Evolutionary conservation across 2,113 vertebrate genomes (phyloP).

Genomic region (Tachysurus fulvidraco): DNA sequence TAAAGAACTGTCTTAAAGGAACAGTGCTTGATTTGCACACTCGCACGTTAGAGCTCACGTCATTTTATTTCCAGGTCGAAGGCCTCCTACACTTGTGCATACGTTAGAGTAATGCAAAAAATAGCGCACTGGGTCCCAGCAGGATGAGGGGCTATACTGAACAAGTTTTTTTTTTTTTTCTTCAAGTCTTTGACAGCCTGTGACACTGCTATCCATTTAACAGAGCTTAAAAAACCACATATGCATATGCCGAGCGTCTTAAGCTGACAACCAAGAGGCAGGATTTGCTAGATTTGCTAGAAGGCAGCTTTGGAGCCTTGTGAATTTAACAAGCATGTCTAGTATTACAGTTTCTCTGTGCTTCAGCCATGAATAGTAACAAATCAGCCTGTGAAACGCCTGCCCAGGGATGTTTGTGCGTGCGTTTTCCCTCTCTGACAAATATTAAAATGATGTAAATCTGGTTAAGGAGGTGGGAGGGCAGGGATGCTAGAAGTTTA

Average conservation of each 20-base stretch:
- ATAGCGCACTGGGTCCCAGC: conserved; percentile 1
- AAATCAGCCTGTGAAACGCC: conserved; percentile 77
- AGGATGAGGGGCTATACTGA: conserved; percentile 38
- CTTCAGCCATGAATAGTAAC: conserved; percentile 77
- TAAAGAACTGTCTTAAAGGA: conserved; percentile 41
- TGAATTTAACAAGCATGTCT: conserved; percentile 81
- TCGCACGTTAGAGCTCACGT: background rate
- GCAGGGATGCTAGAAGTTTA: conserved; percentile 70
- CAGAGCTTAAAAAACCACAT: conserved; percentile 77
- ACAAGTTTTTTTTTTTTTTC: conserved; percentile 21
- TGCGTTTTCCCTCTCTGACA: conserved; percentile 52
- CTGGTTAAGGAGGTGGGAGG: conserved; percentile 68
- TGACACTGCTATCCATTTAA: conserved; percentile 77
- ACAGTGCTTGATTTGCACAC: background rate
- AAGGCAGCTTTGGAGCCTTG: conserved; percentile 74
- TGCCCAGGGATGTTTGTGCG: conserved; percentile 65
- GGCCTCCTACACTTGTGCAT: background rate
- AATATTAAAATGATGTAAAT: conserved; percentile 68
- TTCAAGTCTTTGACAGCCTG: conserved; percentile 71
- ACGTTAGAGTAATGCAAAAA: conserved; percentile 35
- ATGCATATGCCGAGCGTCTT: conserved; percentile 75
- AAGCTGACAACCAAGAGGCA: conserved; percentile 75
- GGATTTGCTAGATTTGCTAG: conserved; percentile 75
- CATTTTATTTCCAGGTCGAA: conserved; percentile 13
- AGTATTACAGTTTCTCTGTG: conserved; percentile 73